Percentiles rank a stretch among this genome's conserved stretches.
Conservation (phyloP, 1,140 invertebrate genomes). For the Drosophila navojoa region DNA sequence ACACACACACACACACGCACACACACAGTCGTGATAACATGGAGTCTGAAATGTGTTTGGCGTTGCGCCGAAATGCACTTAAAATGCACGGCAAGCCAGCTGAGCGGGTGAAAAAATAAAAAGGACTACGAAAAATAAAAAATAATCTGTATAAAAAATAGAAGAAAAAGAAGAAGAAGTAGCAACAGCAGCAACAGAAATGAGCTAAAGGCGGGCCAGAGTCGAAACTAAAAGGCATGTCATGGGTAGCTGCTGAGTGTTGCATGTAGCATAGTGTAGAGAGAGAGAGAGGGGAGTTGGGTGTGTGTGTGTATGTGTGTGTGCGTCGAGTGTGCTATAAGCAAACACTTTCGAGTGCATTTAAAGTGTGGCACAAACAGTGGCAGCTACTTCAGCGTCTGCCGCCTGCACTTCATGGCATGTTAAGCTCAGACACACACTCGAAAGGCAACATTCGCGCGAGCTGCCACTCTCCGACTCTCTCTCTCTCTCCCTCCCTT, state of each 20-base stretch:
- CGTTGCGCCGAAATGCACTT: slow-evolving; percentile 67
- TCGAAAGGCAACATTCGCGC: slow-evolving; percentile 35
- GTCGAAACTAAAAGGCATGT: slow-evolving; percentile 54
- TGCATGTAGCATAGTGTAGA: slow-evolving; percentile 10
- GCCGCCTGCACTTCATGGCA: slow-evolving; percentile 33
- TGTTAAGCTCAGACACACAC: slow-evolving; percentile 75
- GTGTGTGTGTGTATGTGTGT: slow-evolving; percentile 34
- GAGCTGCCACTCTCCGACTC: not conserved
- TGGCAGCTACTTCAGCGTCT: slow-evolving; percentile 67
- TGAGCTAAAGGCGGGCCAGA: slow-evolving; percentile 37
- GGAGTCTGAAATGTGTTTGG: slow-evolving; percentile 38
- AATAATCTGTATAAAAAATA: slow-evolving; percentile 29
- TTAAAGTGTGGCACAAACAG: slow-evolving; percentile 78
- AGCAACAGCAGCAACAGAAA: slow-evolving; percentile 32
- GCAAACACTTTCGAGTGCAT: slow-evolving; percentile 79
- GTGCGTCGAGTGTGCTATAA: slow-evolving; percentile 56
- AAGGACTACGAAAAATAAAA: slow-evolving; percentile 10
- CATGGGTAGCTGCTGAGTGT: slow-evolving; percentile 6
- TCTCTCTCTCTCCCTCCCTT: too few species aligned
- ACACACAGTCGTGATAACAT: slow-evolving; percentile 26
- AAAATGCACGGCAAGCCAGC: slow-evolving; percentile 60
- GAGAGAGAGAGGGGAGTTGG: slow-evolving; percentile 1
- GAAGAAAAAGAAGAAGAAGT: not conserved
- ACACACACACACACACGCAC: slow-evolving; percentile 37
- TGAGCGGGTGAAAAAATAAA: slow-evolving; percentile 26